Base-by-base conservation (phyloP, 2,113 vertebrate species). In the Eupsittula cactorum region DNA sequence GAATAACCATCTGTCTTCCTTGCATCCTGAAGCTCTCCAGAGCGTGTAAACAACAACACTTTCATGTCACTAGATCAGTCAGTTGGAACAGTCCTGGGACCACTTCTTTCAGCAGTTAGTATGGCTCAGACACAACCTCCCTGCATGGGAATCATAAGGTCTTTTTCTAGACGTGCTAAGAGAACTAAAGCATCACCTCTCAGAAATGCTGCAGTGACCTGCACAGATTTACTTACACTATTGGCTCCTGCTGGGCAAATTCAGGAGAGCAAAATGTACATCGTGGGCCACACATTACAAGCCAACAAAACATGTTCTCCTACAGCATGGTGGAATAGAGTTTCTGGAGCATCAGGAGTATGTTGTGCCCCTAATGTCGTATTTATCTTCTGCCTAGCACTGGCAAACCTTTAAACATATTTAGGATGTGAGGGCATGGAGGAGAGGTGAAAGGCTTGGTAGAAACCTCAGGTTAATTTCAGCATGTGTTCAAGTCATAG, bases 61-160 rank as follows among this genome's bases (percentile, higher is more conserved):
- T 97, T 89, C 91, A 95, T 94, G 87, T 85, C 85, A 67, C 41
- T 39, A 62, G 77, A 91, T 75, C 85, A 73, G 90, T 70, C 90
- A 88, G n/a, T n/a, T 92, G 93, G 87, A 97, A 88, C 92, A 82
- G 70, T 70, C 70, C 71, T 96, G 90, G 70, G 89, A 91, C 81
- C 33, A 23, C 37, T 90, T 73, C 63, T 90, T 91, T 88, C 64
- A 93, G 80, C 44, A 49, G 53, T 92, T 76, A 47, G 62, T 64
- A 42, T 57, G 44, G 82, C 63, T 90, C 19, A 19, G 63, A 60
- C 49, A 88, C 59, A 55, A 7, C 13, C 49, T 90, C 74, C 52
- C 78, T 75, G n/a, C 47, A 69, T 29, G 20, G 46, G 28, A 96
- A 83, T 86, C 82, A 88, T 82, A 62, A 90, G 71, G 74, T 53